Conservation (phyloP, 1,140 invertebrate genomes). For the Diploscapter pachys region DNA sequence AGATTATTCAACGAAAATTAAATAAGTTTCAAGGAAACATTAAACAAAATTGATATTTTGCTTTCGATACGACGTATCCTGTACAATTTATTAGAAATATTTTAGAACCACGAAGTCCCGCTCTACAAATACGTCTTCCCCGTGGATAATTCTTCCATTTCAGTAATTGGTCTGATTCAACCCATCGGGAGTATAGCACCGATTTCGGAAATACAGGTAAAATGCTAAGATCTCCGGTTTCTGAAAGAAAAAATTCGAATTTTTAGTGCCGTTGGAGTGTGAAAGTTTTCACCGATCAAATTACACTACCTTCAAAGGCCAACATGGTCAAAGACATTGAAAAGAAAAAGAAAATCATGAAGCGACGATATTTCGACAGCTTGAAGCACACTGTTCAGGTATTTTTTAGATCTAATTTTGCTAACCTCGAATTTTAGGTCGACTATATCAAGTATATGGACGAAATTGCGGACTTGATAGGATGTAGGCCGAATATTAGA, state of each 20-base stretch:
- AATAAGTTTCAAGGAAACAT: too few relatives aligned
- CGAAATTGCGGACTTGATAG: slow-evolving; percentile 60
- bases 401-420: background rate
- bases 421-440: slow-evolving; percentile 50
- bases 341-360: slow-evolving; percentile 51
- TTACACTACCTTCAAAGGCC: slow-evolving; percentile 43
- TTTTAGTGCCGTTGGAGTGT: slow-evolving; percentile 48
- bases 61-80: too few relatives aligned
- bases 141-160: slow-evolving; percentile 60
- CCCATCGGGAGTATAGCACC: slow-evolving; percentile 64
- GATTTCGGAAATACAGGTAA: slow-evolving; percentile 63
- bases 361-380: slow-evolving; percentile 55
- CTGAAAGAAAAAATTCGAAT: slow-evolving; percentile 3
- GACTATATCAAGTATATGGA: slow-evolving; percentile 62
- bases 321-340: slow-evolving; percentile 60
- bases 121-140: slow-evolving; percentile 64
- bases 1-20: too few relatives aligned
- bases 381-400: slow-evolving; percentile 61
- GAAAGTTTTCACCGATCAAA: slow-evolving; percentile 42
- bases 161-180: slow-evolving; percentile 65
- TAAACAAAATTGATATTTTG: too few relatives aligned
- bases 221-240: background rate
- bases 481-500: slow-evolving; percentile 60
- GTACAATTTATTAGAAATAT: slow-evolving; percentile 1
- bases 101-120: slow-evolving; percentile 60